phyloP scores from a whole-genome alignment of 2,888 invertebrate genomes.

The Chloroclysta siterata region DNA sequence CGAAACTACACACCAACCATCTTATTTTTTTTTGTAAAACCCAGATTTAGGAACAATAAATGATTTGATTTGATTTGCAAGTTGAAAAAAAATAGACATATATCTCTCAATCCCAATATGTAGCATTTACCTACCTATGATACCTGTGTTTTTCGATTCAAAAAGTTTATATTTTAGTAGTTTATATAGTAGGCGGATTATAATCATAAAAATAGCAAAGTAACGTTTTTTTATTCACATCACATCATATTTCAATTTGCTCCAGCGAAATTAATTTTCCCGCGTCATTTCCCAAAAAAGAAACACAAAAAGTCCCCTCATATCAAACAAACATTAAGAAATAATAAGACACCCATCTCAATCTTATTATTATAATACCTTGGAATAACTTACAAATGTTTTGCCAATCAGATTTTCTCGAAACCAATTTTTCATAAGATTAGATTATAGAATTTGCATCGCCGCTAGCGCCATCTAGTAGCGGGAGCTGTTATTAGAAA shows the following conservation, averaged over 20 bases:
- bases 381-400: slow-evolving; percentile 80
- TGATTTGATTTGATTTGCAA: too few species aligned
- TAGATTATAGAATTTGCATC: slow-evolving; percentile 81
- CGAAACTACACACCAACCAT: too few species aligned
- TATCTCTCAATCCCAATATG: too few species aligned
- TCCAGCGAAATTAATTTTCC: slow-evolving; percentile 47
- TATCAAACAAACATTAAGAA: slow-evolving; percentile 79
- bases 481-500: slow-evolving; percentile 56
- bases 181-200: too few species aligned
- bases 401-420: slow-evolving; percentile 74
- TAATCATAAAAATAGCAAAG: background rate
- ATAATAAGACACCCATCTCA: slow-evolving; percentile 75
- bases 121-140: too few species aligned
- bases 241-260: slow-evolving; percentile 21
- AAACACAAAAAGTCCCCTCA: slow-evolving; percentile 52
- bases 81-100: too few species aligned
- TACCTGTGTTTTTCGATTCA: too few species aligned
- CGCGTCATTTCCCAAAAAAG: slow-evolving; percentile 56
- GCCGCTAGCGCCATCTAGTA: slow-evolving; percentile 80
- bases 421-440: slow-evolving; percentile 81
- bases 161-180: too few species aligned
- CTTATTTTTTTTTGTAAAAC: too few species aligned
- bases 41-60: too few species aligned
- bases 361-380: slow-evolving; percentile 81
- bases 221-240: slow-evolving; percentile 1